phyloP scores from a whole-genome alignment of 1,140 invertebrate genomes.

The Leptoteleia sp. region DNA sequence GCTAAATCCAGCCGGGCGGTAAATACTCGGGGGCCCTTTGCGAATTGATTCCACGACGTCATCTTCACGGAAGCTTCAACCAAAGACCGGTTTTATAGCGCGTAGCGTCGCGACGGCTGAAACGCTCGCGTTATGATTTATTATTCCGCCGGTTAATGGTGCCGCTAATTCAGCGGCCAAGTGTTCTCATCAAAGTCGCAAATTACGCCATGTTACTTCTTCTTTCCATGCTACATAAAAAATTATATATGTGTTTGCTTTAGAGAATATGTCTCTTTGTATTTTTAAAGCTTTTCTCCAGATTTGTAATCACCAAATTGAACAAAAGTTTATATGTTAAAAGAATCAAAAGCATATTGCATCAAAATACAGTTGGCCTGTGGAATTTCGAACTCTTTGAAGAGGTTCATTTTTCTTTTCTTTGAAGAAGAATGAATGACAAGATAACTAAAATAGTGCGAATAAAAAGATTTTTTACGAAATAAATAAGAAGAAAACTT shows the following conservation, averaged over 20 bases:
- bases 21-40: slow-evolving; percentile 39
- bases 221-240: too few relatives aligned
- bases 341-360: too few relatives aligned
- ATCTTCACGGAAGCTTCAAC: slow-evolving; percentile 41
- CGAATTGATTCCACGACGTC: slow-evolving; percentile 51
- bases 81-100: slow-evolving; percentile 21
- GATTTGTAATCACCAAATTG: too few relatives aligned
- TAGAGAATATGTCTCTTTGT: too few relatives aligned
- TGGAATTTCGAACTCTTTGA: slow-evolving; percentile 30
- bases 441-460: slow-evolving; percentile 42
- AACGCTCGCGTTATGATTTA: slow-evolving; percentile 63
- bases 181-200: slow-evolving; percentile 19
- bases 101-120: slow-evolving; percentile 74
- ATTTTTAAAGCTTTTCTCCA: too few relatives aligned
- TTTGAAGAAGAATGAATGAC: slow-evolving; percentile 35
- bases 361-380: too few relatives aligned
- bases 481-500: slow-evolving; percentile 3
- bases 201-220: too few relatives aligned
- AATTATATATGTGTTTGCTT: too few relatives aligned
- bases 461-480: slow-evolving; percentile 38
- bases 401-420: slow-evolving; percentile 41
- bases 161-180: slow-evolving; percentile 20
- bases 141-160: slow-evolving; percentile 30
- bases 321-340: too few relatives aligned
- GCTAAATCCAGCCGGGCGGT: slow-evolving; percentile 73